Evolutionary conservation across 2,888 invertebrate genomes (phyloP).

Genomic region (Clunio marinus): DNA sequence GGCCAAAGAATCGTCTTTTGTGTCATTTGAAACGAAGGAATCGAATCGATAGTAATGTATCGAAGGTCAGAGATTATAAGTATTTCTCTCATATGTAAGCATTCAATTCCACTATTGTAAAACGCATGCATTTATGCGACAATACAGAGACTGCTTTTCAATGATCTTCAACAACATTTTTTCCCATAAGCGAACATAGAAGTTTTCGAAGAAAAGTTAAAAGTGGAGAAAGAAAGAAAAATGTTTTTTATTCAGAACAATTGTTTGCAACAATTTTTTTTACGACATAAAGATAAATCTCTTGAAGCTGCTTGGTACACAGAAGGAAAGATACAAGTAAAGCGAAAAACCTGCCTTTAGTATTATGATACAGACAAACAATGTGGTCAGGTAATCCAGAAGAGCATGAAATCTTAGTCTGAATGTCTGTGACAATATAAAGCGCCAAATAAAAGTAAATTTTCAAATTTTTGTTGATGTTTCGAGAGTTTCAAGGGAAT

Average conservation of each 20-base stretch:
- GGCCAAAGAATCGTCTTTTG: conserved; percentile 17
- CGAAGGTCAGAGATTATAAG: conserved; percentile 39
- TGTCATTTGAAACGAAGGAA: conserved; percentile 6
- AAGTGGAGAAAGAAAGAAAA: background rate
- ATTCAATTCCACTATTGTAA: background rate
- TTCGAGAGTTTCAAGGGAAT: background rate
- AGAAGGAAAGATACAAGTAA: background rate
- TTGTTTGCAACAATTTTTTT: conserved; percentile 15
- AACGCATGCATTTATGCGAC: conserved; percentile 29
- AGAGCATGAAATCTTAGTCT: conserved; percentile 31
- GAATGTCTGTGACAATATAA: conserved; percentile 23
- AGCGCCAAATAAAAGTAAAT: conserved; percentile 29
- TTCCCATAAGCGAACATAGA: conserved; percentile 25
- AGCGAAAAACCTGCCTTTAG: conserved; percentile 29
- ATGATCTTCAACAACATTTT: background rate
- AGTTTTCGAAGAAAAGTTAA: no score
- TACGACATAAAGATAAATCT: conserved; percentile 3
- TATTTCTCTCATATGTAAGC: background rate
- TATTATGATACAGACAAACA: conserved; percentile 31
- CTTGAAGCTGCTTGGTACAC: background rate
- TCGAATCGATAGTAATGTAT: conserved; percentile 28
- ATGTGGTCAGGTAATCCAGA: conserved; percentile 38
- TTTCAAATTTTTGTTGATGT: background rate
- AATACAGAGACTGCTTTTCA: background rate
- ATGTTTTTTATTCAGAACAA: conserved; percentile 18